Evolutionary conservation across 1,140 invertebrate species (phyloP).

Genomic region (Homalodisca vitripennis): DNA sequence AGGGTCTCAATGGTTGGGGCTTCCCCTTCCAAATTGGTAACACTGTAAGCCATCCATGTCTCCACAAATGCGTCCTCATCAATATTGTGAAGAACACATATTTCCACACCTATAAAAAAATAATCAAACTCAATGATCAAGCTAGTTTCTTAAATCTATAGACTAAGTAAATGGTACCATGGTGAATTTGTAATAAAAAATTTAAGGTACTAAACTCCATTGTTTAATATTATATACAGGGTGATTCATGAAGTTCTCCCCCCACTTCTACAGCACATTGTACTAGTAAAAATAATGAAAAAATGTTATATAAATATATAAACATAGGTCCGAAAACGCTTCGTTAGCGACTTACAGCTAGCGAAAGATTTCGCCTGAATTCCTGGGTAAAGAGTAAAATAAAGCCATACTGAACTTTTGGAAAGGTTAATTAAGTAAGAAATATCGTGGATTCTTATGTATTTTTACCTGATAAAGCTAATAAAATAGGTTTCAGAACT

Average conservation of each 20-base stretch:
- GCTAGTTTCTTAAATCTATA: neutral
- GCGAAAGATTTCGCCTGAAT: too few relatives aligned
- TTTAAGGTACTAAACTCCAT: neutral
- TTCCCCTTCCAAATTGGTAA: constrained; percentile 58
- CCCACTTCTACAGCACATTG: neutral
- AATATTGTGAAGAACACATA: constrained; percentile 58
- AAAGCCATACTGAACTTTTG: too few relatives aligned
- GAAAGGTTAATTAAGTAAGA: too few relatives aligned
- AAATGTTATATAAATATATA: too few relatives aligned
- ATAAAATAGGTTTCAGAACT: too few relatives aligned
- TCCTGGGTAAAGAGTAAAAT: too few relatives aligned
- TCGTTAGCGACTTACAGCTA: too few relatives aligned
- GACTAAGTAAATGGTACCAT: neutral
- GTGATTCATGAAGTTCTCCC: too few relatives aligned
- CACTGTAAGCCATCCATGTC: constrained; percentile 64
- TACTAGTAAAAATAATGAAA: neutral
- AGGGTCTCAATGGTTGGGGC: constrained; percentile 56
- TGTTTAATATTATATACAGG: neutral
- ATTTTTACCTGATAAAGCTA: too few relatives aligned
- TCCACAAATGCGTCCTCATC: constrained; percentile 61
- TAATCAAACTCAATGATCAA: neutral
- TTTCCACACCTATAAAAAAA: constrained; percentile 51
- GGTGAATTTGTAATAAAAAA: neutral
- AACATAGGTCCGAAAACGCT: too few relatives aligned
- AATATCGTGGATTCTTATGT: too few relatives aligned